Percentiles rank a stretch among this genome's conserved stretches.
Conservation (phyloP, 2,888 invertebrate genomes). For the Phasia obesa region DNA sequence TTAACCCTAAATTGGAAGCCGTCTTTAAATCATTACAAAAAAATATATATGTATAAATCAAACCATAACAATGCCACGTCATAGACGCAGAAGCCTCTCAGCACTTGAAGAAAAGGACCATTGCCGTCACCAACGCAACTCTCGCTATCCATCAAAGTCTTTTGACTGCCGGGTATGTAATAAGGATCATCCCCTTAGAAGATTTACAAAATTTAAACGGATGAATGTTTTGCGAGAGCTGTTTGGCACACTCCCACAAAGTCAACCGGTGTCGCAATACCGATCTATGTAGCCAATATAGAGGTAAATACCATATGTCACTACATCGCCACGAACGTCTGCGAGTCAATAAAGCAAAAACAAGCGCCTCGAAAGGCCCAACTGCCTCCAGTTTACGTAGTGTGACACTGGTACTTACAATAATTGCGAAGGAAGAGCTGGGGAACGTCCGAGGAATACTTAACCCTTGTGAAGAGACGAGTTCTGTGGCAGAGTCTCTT, state of each 20-base stretch:
- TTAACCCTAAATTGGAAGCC: too few species aligned
- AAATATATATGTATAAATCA: too few species aligned
- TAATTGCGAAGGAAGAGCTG: background rate
- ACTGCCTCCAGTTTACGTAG: background rate
- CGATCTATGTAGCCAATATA: conserved; percentile 1
- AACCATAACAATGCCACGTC: background rate
- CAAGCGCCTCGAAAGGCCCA: background rate
- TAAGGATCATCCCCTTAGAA: background rate
- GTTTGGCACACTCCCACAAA: conserved; percentile 6
- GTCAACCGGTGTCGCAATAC: background rate
- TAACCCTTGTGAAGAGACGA: background rate
- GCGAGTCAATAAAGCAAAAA: background rate
- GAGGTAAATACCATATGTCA: background rate
- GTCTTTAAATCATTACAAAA: too few species aligned
- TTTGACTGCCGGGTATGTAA: background rate
- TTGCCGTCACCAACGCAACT: too few species aligned
- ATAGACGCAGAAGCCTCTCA: background rate
- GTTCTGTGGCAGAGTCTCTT: background rate
- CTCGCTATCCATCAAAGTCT: background rate
- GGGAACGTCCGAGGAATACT: background rate
- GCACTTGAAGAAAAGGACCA: background rate
- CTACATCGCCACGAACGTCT: background rate
- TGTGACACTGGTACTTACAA: background rate
- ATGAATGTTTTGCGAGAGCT: conserved; percentile 3
- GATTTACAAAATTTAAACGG: background rate